phyloP scores from a whole-genome alignment of 2,113 vertebrate genomes.

The Tupaia chinensis region DNA sequence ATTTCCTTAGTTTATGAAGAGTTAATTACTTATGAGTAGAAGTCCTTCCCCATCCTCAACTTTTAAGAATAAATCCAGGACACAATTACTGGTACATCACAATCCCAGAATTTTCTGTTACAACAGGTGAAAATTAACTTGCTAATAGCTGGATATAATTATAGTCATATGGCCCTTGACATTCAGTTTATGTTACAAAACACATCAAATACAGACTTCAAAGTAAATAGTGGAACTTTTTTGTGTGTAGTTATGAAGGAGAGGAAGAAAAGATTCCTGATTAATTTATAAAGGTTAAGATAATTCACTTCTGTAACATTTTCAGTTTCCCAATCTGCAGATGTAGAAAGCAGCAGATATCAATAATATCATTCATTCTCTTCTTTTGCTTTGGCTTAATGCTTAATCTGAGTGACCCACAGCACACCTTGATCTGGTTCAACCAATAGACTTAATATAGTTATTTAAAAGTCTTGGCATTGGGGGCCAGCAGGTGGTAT shows the following conservation, averaged over 20 bases:
- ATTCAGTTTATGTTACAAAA: constrained; percentile 41
- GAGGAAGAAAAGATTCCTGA: background rate
- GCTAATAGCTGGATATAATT: constrained; percentile 64
- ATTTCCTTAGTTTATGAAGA: constrained; percentile 4
- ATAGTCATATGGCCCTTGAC: constrained; percentile 41
- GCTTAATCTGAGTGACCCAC: constrained; percentile 17
- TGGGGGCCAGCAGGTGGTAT: background rate
- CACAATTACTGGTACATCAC: background rate
- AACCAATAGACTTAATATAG: background rate
- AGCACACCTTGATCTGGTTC: background rate
- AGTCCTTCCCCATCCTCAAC: background rate
- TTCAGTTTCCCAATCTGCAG: constrained; percentile 52
- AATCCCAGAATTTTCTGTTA: constrained; percentile 51
- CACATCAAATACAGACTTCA: constrained; percentile 10
- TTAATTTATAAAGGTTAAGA: constrained; percentile 30
- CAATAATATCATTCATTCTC: constrained; percentile 43
- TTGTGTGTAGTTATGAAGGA: background rate
- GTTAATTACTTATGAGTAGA: constrained; percentile 35
- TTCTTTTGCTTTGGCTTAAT: constrained; percentile 49
- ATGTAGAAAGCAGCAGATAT: constrained; percentile 13
- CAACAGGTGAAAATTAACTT: constrained; percentile 65
- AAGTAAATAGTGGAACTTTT: background rate
- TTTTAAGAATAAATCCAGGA: constrained; percentile 22
- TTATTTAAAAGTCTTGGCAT: background rate
- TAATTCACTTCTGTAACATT: constrained; percentile 64